Conservation (phyloP, 2,888 invertebrate genomes). For the Troides aeacus region DNA sequence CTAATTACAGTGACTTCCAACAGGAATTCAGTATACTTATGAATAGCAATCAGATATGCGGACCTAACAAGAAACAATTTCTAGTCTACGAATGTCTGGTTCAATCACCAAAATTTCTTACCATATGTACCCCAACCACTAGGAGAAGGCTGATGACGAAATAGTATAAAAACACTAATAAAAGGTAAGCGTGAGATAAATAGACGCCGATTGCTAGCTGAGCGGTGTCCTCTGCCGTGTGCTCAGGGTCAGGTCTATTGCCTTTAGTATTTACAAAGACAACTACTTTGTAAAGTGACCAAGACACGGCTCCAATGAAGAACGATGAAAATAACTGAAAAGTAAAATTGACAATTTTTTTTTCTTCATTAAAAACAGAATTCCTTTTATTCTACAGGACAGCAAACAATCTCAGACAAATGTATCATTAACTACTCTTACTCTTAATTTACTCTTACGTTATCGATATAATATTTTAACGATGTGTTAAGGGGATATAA, state of each 20-base stretch:
- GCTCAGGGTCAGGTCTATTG: constrained; percentile 41
- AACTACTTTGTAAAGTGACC: constrained; percentile 53
- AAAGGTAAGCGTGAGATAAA: constrained; percentile 57
- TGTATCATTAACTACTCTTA: too few relatives aligned
- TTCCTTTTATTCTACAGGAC: not conserved
- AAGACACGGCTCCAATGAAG: constrained; percentile 43
- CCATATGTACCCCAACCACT: constrained; percentile 60
- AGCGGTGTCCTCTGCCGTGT: constrained; percentile 49
- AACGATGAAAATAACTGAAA: constrained; percentile 54
- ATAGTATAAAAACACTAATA: constrained; percentile 56
- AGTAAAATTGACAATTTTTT: not conserved
- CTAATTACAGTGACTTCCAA: too few relatives aligned
- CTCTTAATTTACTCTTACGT: too few relatives aligned
- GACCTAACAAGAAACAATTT: not conserved
- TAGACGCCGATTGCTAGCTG: constrained; percentile 53
- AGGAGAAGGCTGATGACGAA: constrained; percentile 54
- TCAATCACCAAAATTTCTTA: constrained; percentile 38
- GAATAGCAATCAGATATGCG: not conserved
- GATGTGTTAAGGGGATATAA: too few relatives aligned
- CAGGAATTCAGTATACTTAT: not conserved
- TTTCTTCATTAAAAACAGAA: not conserved
- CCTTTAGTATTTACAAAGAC: constrained; percentile 45
- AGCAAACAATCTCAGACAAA: too few relatives aligned
- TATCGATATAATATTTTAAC: too few relatives aligned
- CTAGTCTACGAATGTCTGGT: too few relatives aligned